A percentile compares a stretch with the other conserved stretches of the same genome.
Evolutionary conservation across 2,888 invertebrate species (phyloP).

Genomic region (Polydrusus pterygomalis): DNA sequence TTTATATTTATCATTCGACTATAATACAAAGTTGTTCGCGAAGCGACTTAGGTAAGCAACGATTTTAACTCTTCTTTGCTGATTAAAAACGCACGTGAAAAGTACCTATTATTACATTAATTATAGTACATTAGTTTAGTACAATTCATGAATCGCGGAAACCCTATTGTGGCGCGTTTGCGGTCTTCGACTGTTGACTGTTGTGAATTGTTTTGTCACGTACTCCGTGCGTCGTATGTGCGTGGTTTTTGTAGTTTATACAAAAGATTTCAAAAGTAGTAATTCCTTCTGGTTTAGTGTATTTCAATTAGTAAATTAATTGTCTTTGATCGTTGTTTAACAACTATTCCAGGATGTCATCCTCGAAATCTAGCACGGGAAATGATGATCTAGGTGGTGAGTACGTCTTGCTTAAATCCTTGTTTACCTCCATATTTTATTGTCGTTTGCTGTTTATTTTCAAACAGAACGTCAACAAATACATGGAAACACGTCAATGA

Average conservation of each 20-base stretch:
- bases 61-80: too few species aligned
- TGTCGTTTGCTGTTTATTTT: constrained; percentile 50
- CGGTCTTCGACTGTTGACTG: constrained; percentile 60
- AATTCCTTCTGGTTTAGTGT: constrained; percentile 8
- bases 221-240: constrained; percentile 60
- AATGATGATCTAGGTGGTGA: constrained; percentile 70
- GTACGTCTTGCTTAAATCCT: constrained; percentile 55
- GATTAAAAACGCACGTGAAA: neutral
- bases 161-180: constrained; percentile 28
- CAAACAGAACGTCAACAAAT: constrained; percentile 37
- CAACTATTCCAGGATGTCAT: constrained; percentile 67
- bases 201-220: constrained; percentile 65
- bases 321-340: constrained; percentile 27
- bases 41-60: too few species aligned
- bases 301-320: constrained; percentile 5
- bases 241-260: constrained; percentile 2
- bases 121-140: neutral
- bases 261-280: constrained; percentile 1
- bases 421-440: constrained; percentile 56
- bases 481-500: constrained; percentile 31
- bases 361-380: constrained; percentile 68
- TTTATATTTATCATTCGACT: too few species aligned
- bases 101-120: neutral
- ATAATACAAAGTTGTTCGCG: too few species aligned
- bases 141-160: neutral